phyloP scores from a whole-genome alignment of 2,113 vertebrate genomes.

The Caranx melampygus region DNA sequence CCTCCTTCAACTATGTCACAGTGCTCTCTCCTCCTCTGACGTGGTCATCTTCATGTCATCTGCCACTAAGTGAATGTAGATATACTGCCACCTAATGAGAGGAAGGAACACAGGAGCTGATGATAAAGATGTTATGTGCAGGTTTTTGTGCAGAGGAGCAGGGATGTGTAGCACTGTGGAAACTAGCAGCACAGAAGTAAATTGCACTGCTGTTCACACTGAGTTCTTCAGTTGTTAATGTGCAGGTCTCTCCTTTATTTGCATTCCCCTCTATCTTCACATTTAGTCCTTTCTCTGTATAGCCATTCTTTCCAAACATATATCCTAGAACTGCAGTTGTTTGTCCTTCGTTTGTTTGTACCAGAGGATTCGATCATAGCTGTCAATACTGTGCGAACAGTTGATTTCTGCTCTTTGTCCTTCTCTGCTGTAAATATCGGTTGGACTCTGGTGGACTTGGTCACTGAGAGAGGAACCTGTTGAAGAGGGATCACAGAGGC shows the following conservation, averaged over 20 bases:
- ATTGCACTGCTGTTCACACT: constrained; percentile 44
- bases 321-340: too few species aligned
- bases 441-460: constrained; percentile 33
- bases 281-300: neutral
- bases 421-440: neutral
- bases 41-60: too few species aligned
- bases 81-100: too few species aligned
- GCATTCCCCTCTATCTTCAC: constrained; percentile 9
- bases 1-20: too few species aligned
- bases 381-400: constrained; percentile 53
- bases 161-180: constrained; percentile 38
- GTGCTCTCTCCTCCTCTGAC: too few species aligned
- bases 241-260: neutral
- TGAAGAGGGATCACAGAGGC: neutral
- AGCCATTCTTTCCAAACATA: too few species aligned
- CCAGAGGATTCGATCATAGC: neutral
- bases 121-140: neutral
- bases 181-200: constrained; percentile 65
- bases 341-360: too few species aligned
- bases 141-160: constrained; percentile 36
- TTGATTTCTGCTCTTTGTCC: neutral
- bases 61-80: too few species aligned
- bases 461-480: constrained; percentile 32
- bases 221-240: constrained; percentile 13
- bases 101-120: too few species aligned